These are phyloP conservation scores for Diplodus sargus DNA, from an alignment of 2,797 vertebrate genomes.

Conservation along the genomic window DNA sequence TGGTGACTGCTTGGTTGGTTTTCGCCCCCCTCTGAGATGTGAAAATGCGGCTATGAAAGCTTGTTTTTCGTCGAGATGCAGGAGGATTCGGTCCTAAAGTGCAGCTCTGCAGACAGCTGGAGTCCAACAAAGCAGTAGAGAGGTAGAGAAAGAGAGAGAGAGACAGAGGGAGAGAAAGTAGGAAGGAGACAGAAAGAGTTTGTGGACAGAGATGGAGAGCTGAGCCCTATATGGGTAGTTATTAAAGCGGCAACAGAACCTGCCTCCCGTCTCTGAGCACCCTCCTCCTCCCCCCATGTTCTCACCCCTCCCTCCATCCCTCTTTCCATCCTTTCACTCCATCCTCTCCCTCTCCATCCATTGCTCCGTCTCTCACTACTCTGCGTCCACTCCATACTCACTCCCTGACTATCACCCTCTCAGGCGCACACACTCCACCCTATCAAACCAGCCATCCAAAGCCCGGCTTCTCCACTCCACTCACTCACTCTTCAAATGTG, in stretches of 20 bases:
- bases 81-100: slow-evolving; percentile 10
- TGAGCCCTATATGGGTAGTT: slow-evolving; percentile 80
- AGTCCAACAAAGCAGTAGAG: slow-evolving; percentile 49
- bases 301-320: slow-evolving; percentile 46
- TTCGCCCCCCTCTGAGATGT: slow-evolving; percentile 40
- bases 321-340: slow-evolving; percentile 44
- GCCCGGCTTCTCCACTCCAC: slow-evolving; percentile 73
- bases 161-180: slow-evolving; percentile 55
- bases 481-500: slow-evolving; percentile 63
- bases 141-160: slow-evolving; percentile 37
- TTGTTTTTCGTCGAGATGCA: slow-evolving; percentile 47
- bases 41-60: slow-evolving; percentile 32
- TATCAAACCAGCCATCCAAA: slow-evolving; percentile 76
- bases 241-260: slow-evolving; percentile 85
- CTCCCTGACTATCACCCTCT: slow-evolving; percentile 59
- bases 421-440: slow-evolving; percentile 56
- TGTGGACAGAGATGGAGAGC: slow-evolving; percentile 71
- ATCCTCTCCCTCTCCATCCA: slow-evolving; percentile 51
- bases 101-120: slow-evolving; percentile 2
- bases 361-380: slow-evolving; percentile 57
- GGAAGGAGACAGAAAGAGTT: slow-evolving; percentile 63
- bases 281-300: slow-evolving; percentile 45
- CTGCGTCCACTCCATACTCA: slow-evolving; percentile 61
- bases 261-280: slow-evolving; percentile 79
- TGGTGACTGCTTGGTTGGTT: slow-evolving; percentile 70